Base-by-base conservation (phyloP, 1,140 invertebrate genomes). In the Neodiprion virginianus region DNA sequence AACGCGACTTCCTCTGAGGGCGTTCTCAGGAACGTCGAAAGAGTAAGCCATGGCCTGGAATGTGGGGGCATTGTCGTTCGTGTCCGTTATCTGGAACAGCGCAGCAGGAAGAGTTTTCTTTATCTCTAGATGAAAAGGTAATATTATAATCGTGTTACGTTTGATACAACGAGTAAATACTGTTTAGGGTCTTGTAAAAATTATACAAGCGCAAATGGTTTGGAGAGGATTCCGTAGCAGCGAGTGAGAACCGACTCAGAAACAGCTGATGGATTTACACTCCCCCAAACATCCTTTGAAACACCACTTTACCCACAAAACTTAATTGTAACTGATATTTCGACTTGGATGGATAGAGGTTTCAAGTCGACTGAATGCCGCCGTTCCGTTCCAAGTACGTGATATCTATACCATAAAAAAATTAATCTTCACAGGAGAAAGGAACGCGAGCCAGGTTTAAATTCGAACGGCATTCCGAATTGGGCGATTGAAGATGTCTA, bases 31-130 rank as follows among this genome's bases (percentile, higher is more conserved):
- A 17, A 99, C 93, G 82, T 97, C 96, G 84, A 97, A 97, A 10
- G 96, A 96, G 84, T 97, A 98, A 0, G 94, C 94, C 69, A 88
- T 90, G 79, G 95, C 94, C 71, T 93, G 90, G 88, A 98, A 98
- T n/a, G 92, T 88, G 1, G 97, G 97, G 1, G 95, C 93, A 86
- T 98, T 98, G 90, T 99, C 97, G 84, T 99, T 99, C 7, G 95
- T 95, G 84, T 98, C 97, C 0, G 92, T 94, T 48, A 98, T 94
- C 96, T 97, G 89, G 67, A 87, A 89, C 61, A 82, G 74, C 53
- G 53, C 53, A 61, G n/a, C 53, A 17, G 53, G 53, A 61, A 61
- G 53, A 17, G 53, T 61, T 14, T 61, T 61, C 8, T 61, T 61
- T 14, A 61, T 61, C 53, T 12, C n/a, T 17, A 61, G 11, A 14